Evolutionary conservation across 2,113 vertebrate species (phyloP).

Genomic region (Meleagris gallopavo): DNA sequence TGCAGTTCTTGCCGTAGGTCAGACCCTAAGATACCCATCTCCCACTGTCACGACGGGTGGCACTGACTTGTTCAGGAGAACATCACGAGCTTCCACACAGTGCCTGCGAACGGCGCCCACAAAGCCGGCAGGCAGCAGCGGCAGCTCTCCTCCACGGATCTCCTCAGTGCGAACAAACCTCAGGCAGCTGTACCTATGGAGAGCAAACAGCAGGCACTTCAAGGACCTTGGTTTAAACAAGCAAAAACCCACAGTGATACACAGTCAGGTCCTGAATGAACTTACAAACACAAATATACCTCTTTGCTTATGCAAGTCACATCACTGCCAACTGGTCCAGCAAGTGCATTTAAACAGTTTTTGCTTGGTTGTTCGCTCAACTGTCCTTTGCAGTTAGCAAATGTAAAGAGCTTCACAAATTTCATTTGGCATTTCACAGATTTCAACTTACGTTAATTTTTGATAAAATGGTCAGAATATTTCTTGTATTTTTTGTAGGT

Average conservation of each 20-base stretch:
- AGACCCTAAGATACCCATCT: neutral
- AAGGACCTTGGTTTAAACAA: neutral
- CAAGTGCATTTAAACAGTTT: neutral
- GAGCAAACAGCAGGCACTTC: neutral
- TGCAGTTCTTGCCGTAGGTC: neutral
- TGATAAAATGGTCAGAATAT: neutral
- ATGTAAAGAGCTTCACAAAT: neutral
- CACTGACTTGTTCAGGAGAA: slow-evolving; percentile 84
- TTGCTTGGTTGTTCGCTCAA: neutral
- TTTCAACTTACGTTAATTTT: neutral
- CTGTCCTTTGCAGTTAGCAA: neutral
- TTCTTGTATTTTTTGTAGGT: neutral
- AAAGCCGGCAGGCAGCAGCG: slow-evolving; percentile 82
- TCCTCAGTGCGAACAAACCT: slow-evolving; percentile 85
- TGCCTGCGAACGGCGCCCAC: slow-evolving; percentile 77
- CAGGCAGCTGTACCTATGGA: slow-evolving; percentile 81
- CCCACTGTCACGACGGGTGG: neutral
- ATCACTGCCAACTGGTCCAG: neutral
- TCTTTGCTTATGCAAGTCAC: neutral
- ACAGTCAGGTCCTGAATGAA: neutral
- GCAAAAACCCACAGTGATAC: neutral
- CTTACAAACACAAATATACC: neutral
- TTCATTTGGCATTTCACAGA: neutral
- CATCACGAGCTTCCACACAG: slow-evolving; percentile 77
- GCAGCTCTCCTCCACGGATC: slow-evolving; percentile 75